These are phyloP conservation scores for Mamestra configurata DNA, from an alignment of 1,140 invertebrate genomes.

Conservation along the genomic window DNA sequence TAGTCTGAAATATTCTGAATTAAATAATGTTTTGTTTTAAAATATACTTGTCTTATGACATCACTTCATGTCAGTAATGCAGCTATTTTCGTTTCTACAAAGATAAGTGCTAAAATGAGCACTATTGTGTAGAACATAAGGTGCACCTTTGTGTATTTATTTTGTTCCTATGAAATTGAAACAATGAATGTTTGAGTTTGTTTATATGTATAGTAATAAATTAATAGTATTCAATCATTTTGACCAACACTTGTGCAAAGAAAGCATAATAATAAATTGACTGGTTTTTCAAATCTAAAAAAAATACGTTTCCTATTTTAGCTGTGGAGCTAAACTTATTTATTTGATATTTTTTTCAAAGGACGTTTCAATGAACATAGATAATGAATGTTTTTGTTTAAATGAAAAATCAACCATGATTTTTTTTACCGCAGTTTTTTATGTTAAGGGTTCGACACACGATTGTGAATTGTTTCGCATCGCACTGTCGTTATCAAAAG, in stretches of 20 bases:
- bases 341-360: too few relatives aligned
- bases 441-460: background rate
- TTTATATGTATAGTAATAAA: too few relatives aligned
- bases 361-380: too few relatives aligned
- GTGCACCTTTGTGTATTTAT: background rate
- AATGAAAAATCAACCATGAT: too few relatives aligned
- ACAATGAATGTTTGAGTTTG: background rate
- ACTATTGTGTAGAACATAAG: background rate
- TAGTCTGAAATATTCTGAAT: too few relatives aligned
- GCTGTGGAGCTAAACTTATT: background rate
- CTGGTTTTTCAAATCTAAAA: conserved; percentile 13
- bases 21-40: too few relatives aligned
- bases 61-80: too few relatives aligned
- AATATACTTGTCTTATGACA: too few relatives aligned
- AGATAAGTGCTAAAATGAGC: background rate
- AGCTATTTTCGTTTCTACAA: background rate
- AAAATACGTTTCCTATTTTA: background rate
- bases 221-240: background rate
- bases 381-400: too few relatives aligned
- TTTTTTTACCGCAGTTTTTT: background rate
- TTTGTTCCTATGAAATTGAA: background rate
- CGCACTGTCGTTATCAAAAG: background rate
- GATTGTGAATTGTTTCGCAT: background rate
- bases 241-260: conserved; percentile 7
- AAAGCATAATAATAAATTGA: conserved; percentile 31